phyloP scores from a whole-genome alignment of 2,113 vertebrate species.

The Oryzias celebensis region DNA sequence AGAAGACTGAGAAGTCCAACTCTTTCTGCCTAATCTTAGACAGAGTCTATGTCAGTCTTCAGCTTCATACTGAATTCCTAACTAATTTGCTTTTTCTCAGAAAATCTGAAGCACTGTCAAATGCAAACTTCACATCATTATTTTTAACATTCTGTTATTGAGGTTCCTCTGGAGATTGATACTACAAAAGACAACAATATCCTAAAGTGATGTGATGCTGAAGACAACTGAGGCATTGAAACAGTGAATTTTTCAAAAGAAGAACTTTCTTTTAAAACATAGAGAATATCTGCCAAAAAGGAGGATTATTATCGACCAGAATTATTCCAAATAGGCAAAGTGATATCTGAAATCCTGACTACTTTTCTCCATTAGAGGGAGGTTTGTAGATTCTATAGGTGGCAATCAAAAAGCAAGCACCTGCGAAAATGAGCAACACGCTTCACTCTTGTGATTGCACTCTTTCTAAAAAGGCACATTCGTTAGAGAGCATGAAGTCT shows the following conservation, averaged over 20 bases:
- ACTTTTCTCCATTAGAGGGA: slow-evolving; percentile 22
- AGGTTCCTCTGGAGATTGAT: slow-evolving; percentile 16
- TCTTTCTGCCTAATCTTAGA: slow-evolving; percentile 17
- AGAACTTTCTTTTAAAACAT: slow-evolving; percentile 32
- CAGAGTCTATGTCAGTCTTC: neutral
- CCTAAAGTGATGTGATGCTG: slow-evolving; percentile 3
- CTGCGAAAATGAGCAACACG: neutral
- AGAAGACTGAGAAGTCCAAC: slow-evolving; percentile 22
- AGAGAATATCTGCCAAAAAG: slow-evolving; percentile 34
- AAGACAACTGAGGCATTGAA: slow-evolving; percentile 6
- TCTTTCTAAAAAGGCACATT: slow-evolving; percentile 34
- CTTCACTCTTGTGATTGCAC: slow-evolving; percentile 6
- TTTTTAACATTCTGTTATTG: slow-evolving; percentile 39
- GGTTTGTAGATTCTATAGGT: neutral
- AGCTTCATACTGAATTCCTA: slow-evolving; percentile 3
- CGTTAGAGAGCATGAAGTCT: slow-evolving; percentile 57
- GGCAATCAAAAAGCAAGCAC: neutral
- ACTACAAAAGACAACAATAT: slow-evolving; percentile 17
- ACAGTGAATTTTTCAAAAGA: slow-evolving; percentile 3
- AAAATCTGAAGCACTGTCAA: slow-evolving; percentile 10
- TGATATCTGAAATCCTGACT: slow-evolving; percentile 4
- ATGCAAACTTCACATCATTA: slow-evolving; percentile 39
- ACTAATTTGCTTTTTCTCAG: neutral
- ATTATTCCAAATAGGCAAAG: slow-evolving; percentile 38
- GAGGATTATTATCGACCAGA: slow-evolving; percentile 34